phyloP scores from a whole-genome alignment of 1,140 invertebrate genomes.

The Oryzaephilus surinamensis region DNA sequence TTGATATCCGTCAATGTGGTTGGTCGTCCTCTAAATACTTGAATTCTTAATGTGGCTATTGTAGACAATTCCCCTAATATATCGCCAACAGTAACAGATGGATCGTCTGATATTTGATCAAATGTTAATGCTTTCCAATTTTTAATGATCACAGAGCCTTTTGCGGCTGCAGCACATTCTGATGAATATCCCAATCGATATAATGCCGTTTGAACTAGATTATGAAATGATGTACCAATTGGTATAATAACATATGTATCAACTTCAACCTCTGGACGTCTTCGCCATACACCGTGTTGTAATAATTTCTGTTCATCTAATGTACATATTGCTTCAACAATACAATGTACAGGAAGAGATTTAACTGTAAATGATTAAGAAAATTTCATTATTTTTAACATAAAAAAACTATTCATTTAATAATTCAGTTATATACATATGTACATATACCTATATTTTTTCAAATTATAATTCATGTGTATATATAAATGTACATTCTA shows the following conservation, averaged over 20 bases:
- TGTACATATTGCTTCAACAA: constrained; percentile 70
- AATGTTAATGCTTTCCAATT: constrained; percentile 89
- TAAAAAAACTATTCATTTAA: no score
- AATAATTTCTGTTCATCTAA: constrained; percentile 49
- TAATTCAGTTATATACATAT: not conserved
- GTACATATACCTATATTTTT: no score
- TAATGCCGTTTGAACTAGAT: constrained; percentile 67
- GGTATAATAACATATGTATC: constrained; percentile 92
- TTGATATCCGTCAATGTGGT: constrained; percentile 76
- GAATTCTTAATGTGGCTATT: constrained; percentile 80
- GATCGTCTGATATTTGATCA: constrained; percentile 80
- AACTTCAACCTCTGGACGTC: constrained; percentile 64
- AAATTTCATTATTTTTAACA: no score
- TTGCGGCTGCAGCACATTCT: constrained; percentile 62
- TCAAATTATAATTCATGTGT: no score
- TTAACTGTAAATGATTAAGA: constrained; percentile 59
- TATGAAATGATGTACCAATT: constrained; percentile 74
- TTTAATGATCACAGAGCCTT: constrained; percentile 81
- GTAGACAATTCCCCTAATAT: constrained; percentile 86
- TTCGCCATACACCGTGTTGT: constrained; percentile 42
- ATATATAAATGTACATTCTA: no score
- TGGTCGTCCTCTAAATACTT: constrained; percentile 70
- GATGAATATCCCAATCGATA: constrained; percentile 67
- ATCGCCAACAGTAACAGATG: constrained; percentile 77
- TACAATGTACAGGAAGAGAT: constrained; percentile 84